phyloP scores from a whole-genome alignment of 2,888 invertebrate genomes.

The Spilosoma lubricipeda region DNA sequence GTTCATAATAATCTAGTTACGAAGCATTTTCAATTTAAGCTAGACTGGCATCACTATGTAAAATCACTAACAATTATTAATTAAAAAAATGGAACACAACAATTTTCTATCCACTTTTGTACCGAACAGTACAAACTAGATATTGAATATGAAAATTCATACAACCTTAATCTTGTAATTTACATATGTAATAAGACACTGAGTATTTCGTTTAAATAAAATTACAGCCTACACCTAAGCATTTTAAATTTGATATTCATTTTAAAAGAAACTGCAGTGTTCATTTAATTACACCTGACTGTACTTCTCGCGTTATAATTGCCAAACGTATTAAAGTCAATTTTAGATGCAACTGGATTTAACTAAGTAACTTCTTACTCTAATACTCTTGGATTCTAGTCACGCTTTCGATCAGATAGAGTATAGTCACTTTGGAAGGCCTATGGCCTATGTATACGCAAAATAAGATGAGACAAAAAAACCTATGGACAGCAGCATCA shows the following conservation, averaged over 20 bases:
- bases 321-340: too few relatives aligned
- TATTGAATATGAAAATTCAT: constrained; percentile 43
- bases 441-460: too few relatives aligned
- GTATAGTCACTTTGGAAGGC: too few relatives aligned
- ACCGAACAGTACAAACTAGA: constrained; percentile 16
- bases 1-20: too few relatives aligned
- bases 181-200: constrained; percentile 40
- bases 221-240: constrained; percentile 26
- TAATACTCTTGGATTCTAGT: too few relatives aligned
- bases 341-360: background rate
- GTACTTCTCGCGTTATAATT: background rate
- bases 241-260: constrained; percentile 28
- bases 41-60: too few relatives aligned
- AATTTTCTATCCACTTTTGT: constrained; percentile 5
- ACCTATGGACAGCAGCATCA: too few relatives aligned
- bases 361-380: background rate
- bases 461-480: too few relatives aligned
- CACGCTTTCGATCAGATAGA: too few relatives aligned
- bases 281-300: background rate
- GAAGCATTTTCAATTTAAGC: too few relatives aligned
- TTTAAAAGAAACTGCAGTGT: constrained; percentile 25
- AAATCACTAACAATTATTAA: background rate
- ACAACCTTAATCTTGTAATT: constrained; percentile 44
- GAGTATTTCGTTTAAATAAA: constrained; percentile 32
- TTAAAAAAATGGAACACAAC: background rate